Conservation (phyloP, 2,888 invertebrate genomes). For the Drosophila melanosoma region DNA sequence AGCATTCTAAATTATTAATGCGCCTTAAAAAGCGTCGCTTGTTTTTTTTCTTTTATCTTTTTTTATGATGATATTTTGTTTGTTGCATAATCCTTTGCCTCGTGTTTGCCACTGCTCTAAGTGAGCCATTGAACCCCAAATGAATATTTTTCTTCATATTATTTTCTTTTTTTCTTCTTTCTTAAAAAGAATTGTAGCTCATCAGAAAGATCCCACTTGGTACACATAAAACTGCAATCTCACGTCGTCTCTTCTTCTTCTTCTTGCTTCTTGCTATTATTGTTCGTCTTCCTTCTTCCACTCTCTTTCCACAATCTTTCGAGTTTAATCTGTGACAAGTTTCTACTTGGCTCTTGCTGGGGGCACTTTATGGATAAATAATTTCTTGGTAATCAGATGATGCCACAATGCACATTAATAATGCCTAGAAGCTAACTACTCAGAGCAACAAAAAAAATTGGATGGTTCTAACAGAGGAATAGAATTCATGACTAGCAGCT, state of each 20-base stretch:
- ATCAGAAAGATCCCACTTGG: constrained; percentile 46
- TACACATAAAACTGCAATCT: constrained; percentile 75
- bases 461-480: background rate
- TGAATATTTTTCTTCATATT: constrained; percentile 37
- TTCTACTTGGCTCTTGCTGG: constrained; percentile 12
- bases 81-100: constrained; percentile 72
- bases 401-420: constrained; percentile 17
- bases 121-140: constrained; percentile 70
- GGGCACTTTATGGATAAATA: constrained; percentile 45
- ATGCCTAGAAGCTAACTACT: constrained; percentile 11
- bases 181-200: constrained; percentile 19
- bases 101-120: constrained; percentile 1
- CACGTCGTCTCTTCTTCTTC: constrained; percentile 47
- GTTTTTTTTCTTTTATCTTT: constrained; percentile 33
- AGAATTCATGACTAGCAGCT: background rate
- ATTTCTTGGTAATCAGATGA: constrained; percentile 58
- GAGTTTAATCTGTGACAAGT: constrained; percentile 54
- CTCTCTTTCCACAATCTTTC: constrained; percentile 56
- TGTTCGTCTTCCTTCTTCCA: constrained; percentile 37
- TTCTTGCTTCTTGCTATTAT: background rate
- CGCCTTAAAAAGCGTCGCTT: constrained; percentile 63
- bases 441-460: background rate
- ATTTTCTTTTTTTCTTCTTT: background rate
- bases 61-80: constrained; percentile 71
- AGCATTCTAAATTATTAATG: constrained; percentile 74